Base-by-base conservation (phyloP, 2,797 vertebrate genomes). In the Carapus acus region DNA sequence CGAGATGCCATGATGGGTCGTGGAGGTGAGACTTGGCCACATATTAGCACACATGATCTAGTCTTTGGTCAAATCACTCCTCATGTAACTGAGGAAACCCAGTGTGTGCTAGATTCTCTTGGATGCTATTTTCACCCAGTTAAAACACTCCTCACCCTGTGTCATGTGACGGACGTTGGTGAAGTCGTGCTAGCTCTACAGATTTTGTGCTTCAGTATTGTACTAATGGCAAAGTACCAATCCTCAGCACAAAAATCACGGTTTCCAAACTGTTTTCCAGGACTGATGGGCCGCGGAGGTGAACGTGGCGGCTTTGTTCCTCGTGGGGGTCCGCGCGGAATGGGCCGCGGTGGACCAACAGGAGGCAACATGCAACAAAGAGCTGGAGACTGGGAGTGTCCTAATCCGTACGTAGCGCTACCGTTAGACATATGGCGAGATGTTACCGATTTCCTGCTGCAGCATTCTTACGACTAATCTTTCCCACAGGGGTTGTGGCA, bases 361-460 rank as follows among this genome's bases (percentile, higher is more conserved):
- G 93, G 91, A 54, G 91, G 92, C 51, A 98, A 97, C 39, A 93
- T 95, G 80, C 95, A 98, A 74, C 94, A 96, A 75, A 87, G 96
- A 45, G 94, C 94, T 0, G 96, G 96, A 1, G 96, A 98, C 86
- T 98, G 96, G 95, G 93, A 96, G 83, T 98, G 96, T 73, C 96
- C 94, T 17, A 98, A 98, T 46, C 94, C 94, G 96, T 98, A 86
- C 54, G 94, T 90, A 43, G 49, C 14, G 9, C 21, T 27, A 1
- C 20, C n/a, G 0, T n/a, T n/a, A n/a, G n/a, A n/a, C n/a, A n/a
- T n/a, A n/a, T n/a, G n/a, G n/a, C n/a, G n/a, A n/a, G n/a, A n/a
- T n/a, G n/a, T n/a, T n/a, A n/a, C n/a, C n/a, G n/a, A n/a, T n/a
- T n/a, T n/a, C n/a, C n/a, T n/a, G n/a, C n/a, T n/a, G n/a, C n/a